Evolutionary conservation across 2,113 vertebrate genomes (phyloP).

Genomic region (Rhinoptilus africanus): DNA sequence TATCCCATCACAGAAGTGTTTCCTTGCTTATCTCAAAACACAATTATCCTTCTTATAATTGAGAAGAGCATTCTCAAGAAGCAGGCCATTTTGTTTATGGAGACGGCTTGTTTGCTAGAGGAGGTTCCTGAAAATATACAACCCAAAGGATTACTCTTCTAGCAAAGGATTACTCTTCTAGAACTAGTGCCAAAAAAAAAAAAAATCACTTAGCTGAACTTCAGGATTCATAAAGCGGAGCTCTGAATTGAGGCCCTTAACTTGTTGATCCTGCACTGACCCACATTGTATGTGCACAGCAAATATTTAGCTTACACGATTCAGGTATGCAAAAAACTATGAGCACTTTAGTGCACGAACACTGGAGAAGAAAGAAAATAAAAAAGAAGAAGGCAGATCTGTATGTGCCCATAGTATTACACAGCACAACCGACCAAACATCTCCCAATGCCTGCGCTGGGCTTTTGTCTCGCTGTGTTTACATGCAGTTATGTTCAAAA

Average conservation of each 20-base stretch:
- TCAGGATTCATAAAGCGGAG: not conserved
- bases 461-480: not conserved
- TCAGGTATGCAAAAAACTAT: not conserved
- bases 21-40: not conserved
- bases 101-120: not conserved
- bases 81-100: not conserved
- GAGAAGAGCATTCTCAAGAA: not conserved
- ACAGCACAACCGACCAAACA: not conserved
- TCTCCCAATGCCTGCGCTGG: not conserved
- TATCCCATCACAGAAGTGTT: accelerated
- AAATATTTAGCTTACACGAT: not conserved
- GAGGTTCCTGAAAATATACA: not conserved
- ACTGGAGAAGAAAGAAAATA: not conserved
- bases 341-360: not conserved
- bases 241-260: not conserved
- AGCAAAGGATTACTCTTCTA: not conserved
- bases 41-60: not conserved
- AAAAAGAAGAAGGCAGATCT: not conserved
- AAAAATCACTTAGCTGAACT: not conserved
- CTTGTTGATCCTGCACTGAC: not conserved
- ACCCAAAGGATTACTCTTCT: not conserved
- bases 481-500: not conserved
- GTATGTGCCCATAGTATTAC: not conserved
- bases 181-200: not conserved
- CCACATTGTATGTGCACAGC: not conserved